Conservation (phyloP, 1,140 invertebrate species). For the Scaptomyza montana region DNA sequence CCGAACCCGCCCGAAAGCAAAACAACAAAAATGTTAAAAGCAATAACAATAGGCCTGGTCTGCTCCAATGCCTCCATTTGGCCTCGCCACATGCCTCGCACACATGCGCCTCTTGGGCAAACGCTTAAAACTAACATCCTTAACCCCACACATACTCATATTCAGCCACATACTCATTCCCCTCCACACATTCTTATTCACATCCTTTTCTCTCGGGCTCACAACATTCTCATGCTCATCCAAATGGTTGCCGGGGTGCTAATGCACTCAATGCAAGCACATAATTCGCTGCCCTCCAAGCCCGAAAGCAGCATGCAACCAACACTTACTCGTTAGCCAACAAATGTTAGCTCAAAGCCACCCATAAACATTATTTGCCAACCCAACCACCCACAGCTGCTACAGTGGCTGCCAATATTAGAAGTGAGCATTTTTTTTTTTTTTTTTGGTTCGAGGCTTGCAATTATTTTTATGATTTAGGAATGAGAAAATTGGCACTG, state of each 20-base stretch:
- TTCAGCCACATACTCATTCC: constrained; percentile 1
- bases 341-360: constrained; percentile 41
- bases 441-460: background rate
- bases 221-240: constrained; percentile 3
- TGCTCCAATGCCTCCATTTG: constrained; percentile 42
- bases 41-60: constrained; percentile 29
- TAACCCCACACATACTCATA: constrained; percentile 11
- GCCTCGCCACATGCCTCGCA: constrained; percentile 30
- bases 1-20: background rate
- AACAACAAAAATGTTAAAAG: constrained; percentile 24
- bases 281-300: constrained; percentile 76
- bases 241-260: constrained; percentile 58
- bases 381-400: background rate
- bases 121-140: constrained; percentile 73
- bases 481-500: background rate
- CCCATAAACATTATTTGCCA: constrained; percentile 22
- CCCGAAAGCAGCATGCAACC: constrained; percentile 53
- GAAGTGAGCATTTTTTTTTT: constrained; percentile 5
- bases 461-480: background rate
- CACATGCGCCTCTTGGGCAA: constrained; percentile 59
- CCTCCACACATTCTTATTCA: background rate
- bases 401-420: constrained; percentile 58
- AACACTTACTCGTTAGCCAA: constrained; percentile 37
- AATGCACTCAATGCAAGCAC: constrained; percentile 78
- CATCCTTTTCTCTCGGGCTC: background rate